Base-by-base conservation (phyloP, 2,113 vertebrate genomes). In the Otis tarda region DNA sequence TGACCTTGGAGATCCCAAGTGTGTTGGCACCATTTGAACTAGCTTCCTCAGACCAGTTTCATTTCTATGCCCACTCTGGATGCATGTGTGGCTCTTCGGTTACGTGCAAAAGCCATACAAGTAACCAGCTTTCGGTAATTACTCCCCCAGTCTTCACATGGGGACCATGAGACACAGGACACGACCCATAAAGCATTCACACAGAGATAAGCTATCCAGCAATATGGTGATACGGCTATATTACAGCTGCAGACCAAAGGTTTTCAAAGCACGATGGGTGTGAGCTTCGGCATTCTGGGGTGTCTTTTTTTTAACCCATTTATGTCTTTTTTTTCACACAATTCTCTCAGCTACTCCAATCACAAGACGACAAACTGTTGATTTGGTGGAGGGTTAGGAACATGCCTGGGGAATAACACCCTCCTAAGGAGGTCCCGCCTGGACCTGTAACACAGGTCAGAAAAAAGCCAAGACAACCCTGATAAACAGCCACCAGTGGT, bases 1-100 rank as follows among this genome's bases (percentile, higher is more conserved):
- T 43, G 14, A 9, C 47, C 65, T 9, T 31, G 33, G 61, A 55
- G 37, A 60, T 73, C 22, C 39, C 90, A 76, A 47, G 12, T 7
- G 12, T 8, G 21, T 67, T 0, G 1, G 53, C 57, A 55, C 2
- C 55, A 8, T 6, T 45, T 7, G 47, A 49, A 17, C 27, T 35
- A 59, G 24, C 4, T n/a, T 60, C 23, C 53, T 35, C 68, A 83
- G 77, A 53, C 4, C 39, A 49, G 39, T 7, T 55, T 53, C 16
- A 43, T 35, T 60, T 35, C 73, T 86, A 39, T 28, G 30, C 13
- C 2, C 0, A 8, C 39, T 65, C 47, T 59, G 59, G 27, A 23
- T 12, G 24, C 27, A 31, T 13, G 5, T 4, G 20, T n/a, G 68
- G 49, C 53, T 68, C 68, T 59, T 25, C n/a, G 31, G 57, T 43